Base-by-base conservation (phyloP, 1,140 invertebrate genomes). In the Hirudo medicinalis region DNA sequence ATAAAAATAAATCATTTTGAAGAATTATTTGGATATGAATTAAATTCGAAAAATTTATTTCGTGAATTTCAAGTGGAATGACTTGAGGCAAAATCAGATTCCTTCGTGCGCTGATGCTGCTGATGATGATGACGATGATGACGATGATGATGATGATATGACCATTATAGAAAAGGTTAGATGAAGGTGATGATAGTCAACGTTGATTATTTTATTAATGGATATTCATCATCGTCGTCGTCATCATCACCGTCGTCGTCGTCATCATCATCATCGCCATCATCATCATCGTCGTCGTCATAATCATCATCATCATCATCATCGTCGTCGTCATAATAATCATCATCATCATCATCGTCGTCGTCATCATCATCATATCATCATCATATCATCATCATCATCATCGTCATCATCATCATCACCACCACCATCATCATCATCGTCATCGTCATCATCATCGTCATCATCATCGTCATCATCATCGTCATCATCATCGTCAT, bases 401-500 rank as follows among this genome's bases (percentile, higher is more conserved):
- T 63, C 29, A 63, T 63, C 57, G 17, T 32, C 57, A 63, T n/a
- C 57, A n/a, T 63, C 57, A n/a, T 8, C 57, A 63, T 63, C 57
- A 63, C 17, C 57, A n/a, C 17, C 57, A 63, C 17, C 57, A 63
- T 32, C 57, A 63, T 63, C 29, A 63, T n/a, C 57, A 63, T 13
- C 57, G 15, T 32, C 57, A 63, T 63, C 57, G 15, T 63, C 57
- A 63, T 63, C 57, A 63, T 63, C 57, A 63, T 63, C 57, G 15
- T 11, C 57, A 63, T n/a, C 57, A 63, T 32, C 57, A 22, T 63
- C 4, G 17, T n/a, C 57, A 63, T 32, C 57, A n/a, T 63, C 57
- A 63, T 63, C 57, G 17, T 22, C 57, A 63, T 22, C 57, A 22
- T 22, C 57, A n/a, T 63, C 57, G 17, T 32, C 57, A 63, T 11